phyloP scores from a whole-genome alignment of 2,113 vertebrate species.

The Gobio gobio region DNA sequence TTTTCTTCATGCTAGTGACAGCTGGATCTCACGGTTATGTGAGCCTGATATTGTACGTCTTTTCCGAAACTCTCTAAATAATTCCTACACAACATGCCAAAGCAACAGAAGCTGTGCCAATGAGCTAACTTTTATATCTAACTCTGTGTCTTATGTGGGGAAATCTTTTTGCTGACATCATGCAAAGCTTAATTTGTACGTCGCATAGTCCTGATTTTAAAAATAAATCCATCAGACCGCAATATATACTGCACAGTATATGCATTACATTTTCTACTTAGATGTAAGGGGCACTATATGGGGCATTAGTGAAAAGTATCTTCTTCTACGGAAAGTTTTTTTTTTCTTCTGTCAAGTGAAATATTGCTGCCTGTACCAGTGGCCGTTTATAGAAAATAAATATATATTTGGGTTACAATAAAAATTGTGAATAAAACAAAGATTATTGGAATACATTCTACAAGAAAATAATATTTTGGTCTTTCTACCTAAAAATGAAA shows the following conservation, averaged over 20 bases:
- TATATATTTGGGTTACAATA: too few relatives aligned
- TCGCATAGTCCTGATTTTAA: background rate
- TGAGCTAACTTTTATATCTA: conserved; percentile 16
- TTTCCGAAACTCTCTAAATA: conserved; percentile 39
- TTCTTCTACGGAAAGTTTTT: background rate
- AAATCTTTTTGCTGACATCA: conserved; percentile 29
- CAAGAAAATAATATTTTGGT: too few relatives aligned
- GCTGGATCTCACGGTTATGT: background rate
- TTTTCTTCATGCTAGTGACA: conserved; percentile 31
- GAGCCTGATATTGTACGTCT: conserved; percentile 28
- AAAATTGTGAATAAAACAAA: too few relatives aligned
- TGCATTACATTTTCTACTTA: background rate
- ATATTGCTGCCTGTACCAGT: background rate
- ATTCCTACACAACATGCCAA: conserved; percentile 33
- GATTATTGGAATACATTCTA: too few relatives aligned
- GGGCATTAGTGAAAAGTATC: background rate
- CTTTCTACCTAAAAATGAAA: too few relatives aligned
- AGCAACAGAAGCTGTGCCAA: background rate
- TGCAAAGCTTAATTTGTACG: background rate
- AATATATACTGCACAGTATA: background rate
- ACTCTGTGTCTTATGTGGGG: background rate
- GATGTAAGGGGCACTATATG: too few relatives aligned
- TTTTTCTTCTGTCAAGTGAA: background rate
- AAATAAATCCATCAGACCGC: background rate
- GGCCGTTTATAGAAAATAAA: too few relatives aligned